Evolutionary conservation across 2,797 vertebrate species (phyloP).

Genomic region (Ceryle rudis): DNA sequence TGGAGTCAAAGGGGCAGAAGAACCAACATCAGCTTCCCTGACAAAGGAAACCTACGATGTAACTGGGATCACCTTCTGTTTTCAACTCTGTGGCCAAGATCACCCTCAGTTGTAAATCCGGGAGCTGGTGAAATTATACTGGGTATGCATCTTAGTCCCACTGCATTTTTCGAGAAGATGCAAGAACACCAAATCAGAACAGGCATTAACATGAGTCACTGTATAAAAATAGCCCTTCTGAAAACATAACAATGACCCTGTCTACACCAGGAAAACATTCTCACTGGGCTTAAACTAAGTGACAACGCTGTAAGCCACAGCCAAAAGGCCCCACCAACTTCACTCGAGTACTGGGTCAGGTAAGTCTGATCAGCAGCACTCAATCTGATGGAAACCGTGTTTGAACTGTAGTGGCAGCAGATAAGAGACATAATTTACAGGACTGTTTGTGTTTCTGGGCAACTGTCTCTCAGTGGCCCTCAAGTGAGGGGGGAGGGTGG

Average conservation of each 20-base stretch:
- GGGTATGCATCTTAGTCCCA: neutral
- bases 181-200: conserved; percentile 54
- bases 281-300: conserved; percentile 24
- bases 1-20: neutral
- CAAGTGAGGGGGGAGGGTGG: no score
- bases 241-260: conserved; percentile 65
- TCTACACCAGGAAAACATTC: conserved; percentile 59
- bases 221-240: conserved; percentile 50
- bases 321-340: neutral
- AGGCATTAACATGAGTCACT: conserved; percentile 42
- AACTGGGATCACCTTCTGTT: neutral
- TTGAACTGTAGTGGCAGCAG: neutral
- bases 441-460: neutral
- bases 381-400: neutral
- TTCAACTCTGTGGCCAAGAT: neutral
- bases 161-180: neutral
- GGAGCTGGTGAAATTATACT: neutral
- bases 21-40: neutral
- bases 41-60: neutral
- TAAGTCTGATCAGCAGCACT: neutral
- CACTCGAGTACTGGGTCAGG: neutral
- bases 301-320: neutral
- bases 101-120: neutral
- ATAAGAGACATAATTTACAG: neutral
- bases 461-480: neutral